phyloP scores from a whole-genome alignment of 1,140 invertebrate species.

The Episyrphus balteatus region DNA sequence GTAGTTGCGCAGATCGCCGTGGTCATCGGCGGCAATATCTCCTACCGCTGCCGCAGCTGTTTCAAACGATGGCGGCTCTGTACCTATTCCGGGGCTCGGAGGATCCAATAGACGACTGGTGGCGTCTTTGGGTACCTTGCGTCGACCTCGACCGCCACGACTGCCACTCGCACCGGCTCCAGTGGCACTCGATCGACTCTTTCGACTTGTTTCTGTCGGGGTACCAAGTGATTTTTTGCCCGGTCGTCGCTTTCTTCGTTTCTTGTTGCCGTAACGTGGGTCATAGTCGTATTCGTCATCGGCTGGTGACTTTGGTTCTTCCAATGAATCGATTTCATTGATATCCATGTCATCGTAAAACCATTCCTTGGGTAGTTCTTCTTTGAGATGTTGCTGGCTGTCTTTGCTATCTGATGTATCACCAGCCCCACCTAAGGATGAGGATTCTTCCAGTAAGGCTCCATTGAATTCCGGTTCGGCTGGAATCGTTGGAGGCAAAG shows the following conservation, averaged over 20 bases:
- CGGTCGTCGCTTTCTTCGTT: constrained; percentile 28
- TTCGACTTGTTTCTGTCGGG: no score
- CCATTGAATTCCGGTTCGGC: constrained; percentile 32
- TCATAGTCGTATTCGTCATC: constrained; percentile 95
- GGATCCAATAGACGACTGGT: constrained; percentile 14
- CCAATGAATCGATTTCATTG: constrained; percentile 80
- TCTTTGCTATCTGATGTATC: constrained; percentile 36
- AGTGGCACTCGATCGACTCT: constrained; percentile 3
- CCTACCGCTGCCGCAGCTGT: constrained; percentile 29
- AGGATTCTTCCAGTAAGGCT: constrained; percentile 28
- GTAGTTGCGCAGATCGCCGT: constrained; percentile 32
- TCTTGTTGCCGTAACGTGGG: constrained; percentile 41
- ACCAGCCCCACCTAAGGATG: constrained; percentile 29
- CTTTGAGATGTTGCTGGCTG: constrained; percentile 25
- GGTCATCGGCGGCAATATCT: constrained; percentile 13
- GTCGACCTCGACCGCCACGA: constrained; percentile 5
- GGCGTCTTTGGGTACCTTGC: constrained; percentile 6
- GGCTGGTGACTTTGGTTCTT: constrained; percentile 81
- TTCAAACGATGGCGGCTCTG: constrained; percentile 34
- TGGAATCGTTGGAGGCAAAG: constrained; percentile 14
- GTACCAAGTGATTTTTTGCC: constrained; percentile 11
- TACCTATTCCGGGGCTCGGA: constrained; percentile 22
- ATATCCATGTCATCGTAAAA: constrained; percentile 82
- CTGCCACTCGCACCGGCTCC: constrained; percentile 5
- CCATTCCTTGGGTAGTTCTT: constrained; percentile 55